Evolutionary conservation across 2,113 vertebrate species (phyloP), one percentile per base, ranked within the genome.

Genomic region (Cyanistes caeruleus): DNA sequence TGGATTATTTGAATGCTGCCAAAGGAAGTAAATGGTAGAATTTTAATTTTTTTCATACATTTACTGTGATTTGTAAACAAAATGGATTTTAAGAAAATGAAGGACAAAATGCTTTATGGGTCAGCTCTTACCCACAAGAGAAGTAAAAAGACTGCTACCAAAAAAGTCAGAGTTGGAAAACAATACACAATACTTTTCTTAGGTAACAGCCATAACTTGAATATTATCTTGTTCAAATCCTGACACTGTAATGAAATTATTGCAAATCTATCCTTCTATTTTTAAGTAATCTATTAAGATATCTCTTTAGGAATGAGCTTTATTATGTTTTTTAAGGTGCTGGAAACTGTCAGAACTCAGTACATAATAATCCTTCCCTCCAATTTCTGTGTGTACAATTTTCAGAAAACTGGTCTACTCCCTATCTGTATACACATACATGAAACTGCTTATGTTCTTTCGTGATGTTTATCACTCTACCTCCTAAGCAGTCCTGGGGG

Each of bases 311-410:
- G 35, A 93, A 84, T 75, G 30, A 85, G 15, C 51, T 60, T 80
- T 70, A 15, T 39, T 65, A 55, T 85, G 10, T 41, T 74, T 68
- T 65, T 87, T 73, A 81, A 53, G 53, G 25, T 87, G 43, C 49
- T 70, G n/a, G 59, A 90, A 93, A 76, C 60, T 96, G 78, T 84
- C 48, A 84, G 79, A 93, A 89, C 37, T 75, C 48, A 79, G 37
- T 73, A 74, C 12, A 23, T 77, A 77, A 64, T 77, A 74, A 30
- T 68, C 11, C 6, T 90, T 39, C 5, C 33, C 31, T 81, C 11
- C 65, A 37, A 77, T 80, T 91, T 43, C 16, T 31, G 18, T 35
- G 35, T 59, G 21, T 76, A 55, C 35, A 44, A 20, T 48, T 84
- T 92, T 86, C 52, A 80, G 43, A 90, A 84, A 74, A 75, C 12